Percentiles rank a stretch among this genome's conserved stretches.
These are phyloP conservation scores for Phasianus colchicus DNA, from an alignment of 2,113 vertebrate genomes.

Conservation along the genomic window DNA sequence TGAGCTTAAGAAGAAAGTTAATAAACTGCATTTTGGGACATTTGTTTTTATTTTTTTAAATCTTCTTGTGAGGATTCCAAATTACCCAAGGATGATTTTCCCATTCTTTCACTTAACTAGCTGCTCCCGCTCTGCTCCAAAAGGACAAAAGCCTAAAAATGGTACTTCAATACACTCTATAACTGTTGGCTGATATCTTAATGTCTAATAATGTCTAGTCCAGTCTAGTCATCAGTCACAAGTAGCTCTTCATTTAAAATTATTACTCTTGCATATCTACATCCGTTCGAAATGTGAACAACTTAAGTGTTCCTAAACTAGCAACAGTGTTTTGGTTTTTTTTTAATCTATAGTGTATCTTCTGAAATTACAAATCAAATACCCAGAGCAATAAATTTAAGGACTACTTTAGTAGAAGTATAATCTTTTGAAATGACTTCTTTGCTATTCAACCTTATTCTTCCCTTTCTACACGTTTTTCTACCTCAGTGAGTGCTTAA, in stretches of 20 bases:
- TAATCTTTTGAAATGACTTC: background rate
- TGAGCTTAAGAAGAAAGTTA: background rate
- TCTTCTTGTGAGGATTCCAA: background rate
- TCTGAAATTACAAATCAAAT: background rate
- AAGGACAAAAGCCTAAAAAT: background rate
- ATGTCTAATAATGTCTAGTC: background rate
- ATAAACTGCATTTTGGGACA: background rate
- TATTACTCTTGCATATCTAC: background rate
- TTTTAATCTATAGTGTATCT: background rate
- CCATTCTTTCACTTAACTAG: background rate
- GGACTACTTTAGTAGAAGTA: background rate
- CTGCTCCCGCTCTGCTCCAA: background rate
- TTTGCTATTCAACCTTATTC: background rate
- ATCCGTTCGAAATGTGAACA: background rate
- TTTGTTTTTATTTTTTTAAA: background rate
- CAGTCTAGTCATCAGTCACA: background rate
- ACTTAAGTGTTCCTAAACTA: background rate
- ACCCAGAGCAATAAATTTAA: background rate
- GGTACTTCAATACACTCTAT: background rate
- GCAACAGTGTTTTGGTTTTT: background rate
- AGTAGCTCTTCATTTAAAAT: background rate
- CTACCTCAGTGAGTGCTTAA: background rate
- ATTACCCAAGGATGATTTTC: background rate
- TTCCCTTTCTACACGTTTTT: background rate
- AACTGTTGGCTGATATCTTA: too few species aligned